Conservation (phyloP, 2,888 invertebrate species). For the Eristalis pertinax region DNA sequence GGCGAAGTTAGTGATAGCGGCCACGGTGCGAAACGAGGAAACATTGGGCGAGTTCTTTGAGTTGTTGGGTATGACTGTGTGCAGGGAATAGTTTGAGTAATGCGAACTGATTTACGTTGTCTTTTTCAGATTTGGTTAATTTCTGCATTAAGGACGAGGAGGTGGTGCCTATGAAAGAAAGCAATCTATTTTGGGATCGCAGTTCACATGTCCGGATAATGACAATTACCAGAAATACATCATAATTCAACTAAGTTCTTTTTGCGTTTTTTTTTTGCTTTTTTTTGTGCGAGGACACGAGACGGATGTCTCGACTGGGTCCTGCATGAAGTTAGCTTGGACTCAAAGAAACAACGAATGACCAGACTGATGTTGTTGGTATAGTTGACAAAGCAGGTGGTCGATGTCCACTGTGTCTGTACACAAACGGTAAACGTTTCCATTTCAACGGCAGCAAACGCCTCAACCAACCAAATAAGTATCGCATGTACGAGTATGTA, state of each 20-base stretch:
- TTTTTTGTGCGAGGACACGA: background rate
- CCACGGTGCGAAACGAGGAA: slow-evolving; percentile 85
- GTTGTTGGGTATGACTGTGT: slow-evolving; percentile 82
- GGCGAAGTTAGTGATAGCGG: slow-evolving; percentile 82
- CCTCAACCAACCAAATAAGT: too few relatives aligned
- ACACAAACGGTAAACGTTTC: too few relatives aligned
- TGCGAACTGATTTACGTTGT: background rate
- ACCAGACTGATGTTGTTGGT: too few relatives aligned
- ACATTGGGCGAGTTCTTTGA: slow-evolving; percentile 84
- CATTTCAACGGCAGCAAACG: too few relatives aligned
- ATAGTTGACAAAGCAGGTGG: too few relatives aligned
- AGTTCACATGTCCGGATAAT: slow-evolving; percentile 74
- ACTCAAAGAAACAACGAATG: too few relatives aligned
- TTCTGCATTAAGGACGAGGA: slow-evolving; percentile 59
- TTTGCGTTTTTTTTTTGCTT: background rate
- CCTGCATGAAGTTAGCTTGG: too few relatives aligned
- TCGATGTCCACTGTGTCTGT: too few relatives aligned
- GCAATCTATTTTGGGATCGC: slow-evolving; percentile 75
- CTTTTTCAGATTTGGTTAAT: slow-evolving; percentile 33
- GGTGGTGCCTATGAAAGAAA: slow-evolving; percentile 63
- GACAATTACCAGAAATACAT: slow-evolving; percentile 67
- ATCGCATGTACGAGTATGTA: too few relatives aligned
- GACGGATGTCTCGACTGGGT: too few relatives aligned
- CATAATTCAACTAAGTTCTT: background rate
- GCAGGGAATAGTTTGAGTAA: background rate